Conservation (phyloP, 2,888 invertebrate species). For the Mythimna loreyi region DNA sequence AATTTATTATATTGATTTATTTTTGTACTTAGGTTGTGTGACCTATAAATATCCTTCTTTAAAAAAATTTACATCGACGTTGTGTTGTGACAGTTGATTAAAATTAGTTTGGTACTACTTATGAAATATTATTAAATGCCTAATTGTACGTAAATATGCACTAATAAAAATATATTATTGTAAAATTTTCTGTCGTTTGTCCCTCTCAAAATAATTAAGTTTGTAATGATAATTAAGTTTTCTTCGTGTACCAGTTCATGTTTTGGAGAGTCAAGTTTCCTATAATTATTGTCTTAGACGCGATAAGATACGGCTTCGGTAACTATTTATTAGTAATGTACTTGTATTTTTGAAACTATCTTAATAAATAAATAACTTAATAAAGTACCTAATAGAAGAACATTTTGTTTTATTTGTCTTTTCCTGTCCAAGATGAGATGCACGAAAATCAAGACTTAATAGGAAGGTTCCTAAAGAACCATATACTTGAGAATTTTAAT, state of each 20-base stretch:
- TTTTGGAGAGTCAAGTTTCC: conserved; percentile 26
- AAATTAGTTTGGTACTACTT: neutral
- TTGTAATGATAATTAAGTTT: neutral
- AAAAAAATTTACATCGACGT: too few species aligned
- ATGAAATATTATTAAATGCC: conserved; percentile 1
- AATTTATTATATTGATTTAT: neutral
- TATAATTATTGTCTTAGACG: conserved; percentile 23
- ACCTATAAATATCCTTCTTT: neutral
- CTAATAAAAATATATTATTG: neutral
- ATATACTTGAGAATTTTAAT: too few species aligned
- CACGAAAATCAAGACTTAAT: too few species aligned
- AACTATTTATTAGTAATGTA: conserved; percentile 49
- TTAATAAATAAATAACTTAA: conserved; percentile 26
- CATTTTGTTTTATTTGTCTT: conserved; percentile 24
- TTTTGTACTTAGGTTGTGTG: neutral
- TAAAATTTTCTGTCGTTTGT: neutral
- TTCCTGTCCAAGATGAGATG: too few species aligned
- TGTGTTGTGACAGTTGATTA: conserved; percentile 14
- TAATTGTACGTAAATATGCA: too few species aligned
- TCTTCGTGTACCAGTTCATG: neutral
- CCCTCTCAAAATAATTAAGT: neutral
- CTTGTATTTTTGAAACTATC: conserved; percentile 45
- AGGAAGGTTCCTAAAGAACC: too few species aligned
- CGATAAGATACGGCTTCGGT: conserved; percentile 50
- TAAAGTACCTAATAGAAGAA: conserved; percentile 45